Base-by-base conservation (phyloP, 1,140 invertebrate species). In the Semibalanus balanoides region DNA sequence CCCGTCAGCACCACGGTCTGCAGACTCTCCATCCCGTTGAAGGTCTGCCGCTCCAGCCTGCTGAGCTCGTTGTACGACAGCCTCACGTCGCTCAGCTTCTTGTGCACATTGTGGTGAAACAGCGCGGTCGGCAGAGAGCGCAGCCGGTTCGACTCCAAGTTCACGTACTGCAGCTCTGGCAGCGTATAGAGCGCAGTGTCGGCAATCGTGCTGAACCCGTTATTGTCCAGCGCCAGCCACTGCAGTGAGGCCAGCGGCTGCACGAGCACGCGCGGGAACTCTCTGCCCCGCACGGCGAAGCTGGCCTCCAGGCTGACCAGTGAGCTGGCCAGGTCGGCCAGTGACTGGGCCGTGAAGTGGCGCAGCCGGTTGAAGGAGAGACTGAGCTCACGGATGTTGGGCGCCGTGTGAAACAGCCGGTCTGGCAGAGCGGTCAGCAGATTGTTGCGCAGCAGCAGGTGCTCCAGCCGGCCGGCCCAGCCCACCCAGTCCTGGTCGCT, bases 191-290 rank as follows among this genome's bases (percentile, higher is more conserved):
- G 76, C 71, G 80, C 76, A 22, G 80, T 80, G 76, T 80, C 80
- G 27, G 77, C 74, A 25, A 79, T 80, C 7, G 76, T 76, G 31
- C 77, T 71, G 72, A 80, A 79, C 51, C 93, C 91, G 80, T 96
- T 96, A 83, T 94, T 93, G 82, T 96, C 93, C 77, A 95, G 84
- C 22, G 93, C 91, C 40, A 96, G 84, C 92, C 92, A 95, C 79
- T 90, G 88, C 0, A 96, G 85, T 80, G 89, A 89, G 25, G 85
- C 87, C 9, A 96, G 85, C 0, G 88, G 89, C 74, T 87, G 86
- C 0, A 93, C 85, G 1, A 91, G 88, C 72, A 90, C 88, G 78
- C 90, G 87, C 0, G 92, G 91, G 81, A 93, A 91, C 79, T 90
- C 85, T 29, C 93, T 91, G 74, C 91, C 89, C 69, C 94, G 88